Conservation (phyloP, 2,113 vertebrate species). For the Sarotherodon lohbergeri region DNA sequence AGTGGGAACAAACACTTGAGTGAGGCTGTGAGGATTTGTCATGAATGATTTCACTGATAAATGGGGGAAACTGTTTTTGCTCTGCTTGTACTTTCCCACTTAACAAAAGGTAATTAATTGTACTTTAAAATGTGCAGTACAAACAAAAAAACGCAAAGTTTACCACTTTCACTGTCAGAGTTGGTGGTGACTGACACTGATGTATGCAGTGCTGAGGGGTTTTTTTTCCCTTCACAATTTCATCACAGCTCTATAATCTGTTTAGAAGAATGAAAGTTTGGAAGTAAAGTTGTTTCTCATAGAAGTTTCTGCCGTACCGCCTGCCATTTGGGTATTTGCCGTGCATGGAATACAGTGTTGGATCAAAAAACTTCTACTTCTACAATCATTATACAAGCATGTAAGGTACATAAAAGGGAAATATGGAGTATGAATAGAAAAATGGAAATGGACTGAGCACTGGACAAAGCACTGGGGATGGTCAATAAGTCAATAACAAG, state of each 20-base stretch:
- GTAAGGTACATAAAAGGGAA: neutral
- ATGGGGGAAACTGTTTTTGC: neutral
- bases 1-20: neutral
- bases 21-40: neutral
- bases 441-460: neutral
- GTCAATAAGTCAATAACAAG: rapidly evolving
- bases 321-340: neutral
- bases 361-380: neutral
- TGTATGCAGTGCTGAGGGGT: rapidly evolving
- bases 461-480: neutral
- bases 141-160: neutral
- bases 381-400: neutral
- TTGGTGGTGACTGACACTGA: neutral
- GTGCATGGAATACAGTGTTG: neutral
- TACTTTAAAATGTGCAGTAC: neutral
- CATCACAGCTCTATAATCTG: neutral
- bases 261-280: neutral
- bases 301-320: neutral
- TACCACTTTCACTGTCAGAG: neutral
- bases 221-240: neutral
- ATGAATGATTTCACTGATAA: conserved; percentile 18
- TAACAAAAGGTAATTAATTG: neutral
- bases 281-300: neutral
- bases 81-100: neutral
- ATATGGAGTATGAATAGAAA: neutral